A percentile compares a stretch with the other conserved stretches of the same genome.
Conservation (phyloP, 2,113 vertebrate genomes). For the Notarius lentiginosus region DNA sequence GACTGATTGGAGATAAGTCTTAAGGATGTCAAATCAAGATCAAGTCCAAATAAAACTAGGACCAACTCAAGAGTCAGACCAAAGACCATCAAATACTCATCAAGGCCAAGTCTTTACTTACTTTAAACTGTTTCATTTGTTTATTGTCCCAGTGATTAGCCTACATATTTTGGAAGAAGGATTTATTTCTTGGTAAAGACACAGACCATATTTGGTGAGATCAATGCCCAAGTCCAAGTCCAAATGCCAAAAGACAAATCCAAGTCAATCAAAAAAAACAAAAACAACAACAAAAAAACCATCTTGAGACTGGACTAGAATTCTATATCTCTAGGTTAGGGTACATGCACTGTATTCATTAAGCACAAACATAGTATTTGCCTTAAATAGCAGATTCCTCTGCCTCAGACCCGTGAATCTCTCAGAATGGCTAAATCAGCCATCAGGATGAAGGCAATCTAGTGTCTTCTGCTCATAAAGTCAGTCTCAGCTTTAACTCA, state of each 20-base stretch:
- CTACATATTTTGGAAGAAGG: neutral
- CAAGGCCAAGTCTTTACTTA: neutral
- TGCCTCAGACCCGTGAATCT: slow-evolving; percentile 48
- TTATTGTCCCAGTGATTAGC: neutral
- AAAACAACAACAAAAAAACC: neutral
- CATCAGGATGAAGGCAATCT: neutral
- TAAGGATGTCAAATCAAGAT: neutral
- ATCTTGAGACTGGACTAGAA: neutral
- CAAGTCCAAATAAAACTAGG: neutral
- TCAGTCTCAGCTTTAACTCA: neutral
- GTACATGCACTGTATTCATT: neutral
- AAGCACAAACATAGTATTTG: neutral
- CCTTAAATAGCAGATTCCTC: slow-evolving; percentile 54
- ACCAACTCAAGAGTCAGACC: neutral
- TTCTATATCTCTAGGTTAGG: neutral
- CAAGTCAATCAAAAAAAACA: neutral
- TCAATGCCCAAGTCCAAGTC: neutral
- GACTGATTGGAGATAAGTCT: neutral
- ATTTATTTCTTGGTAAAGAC: neutral
- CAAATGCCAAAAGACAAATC: neutral
- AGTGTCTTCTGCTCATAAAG: slow-evolving; percentile 45
- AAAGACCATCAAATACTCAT: neutral
- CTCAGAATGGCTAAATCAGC: slow-evolving; percentile 48
- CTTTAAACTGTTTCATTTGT: neutral
- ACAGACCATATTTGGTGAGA: neutral